Evolutionary conservation across 2,113 vertebrate species (phyloP), one percentile per base, ranked within the genome.

Genomic region (Meriones unguiculatus): DNA sequence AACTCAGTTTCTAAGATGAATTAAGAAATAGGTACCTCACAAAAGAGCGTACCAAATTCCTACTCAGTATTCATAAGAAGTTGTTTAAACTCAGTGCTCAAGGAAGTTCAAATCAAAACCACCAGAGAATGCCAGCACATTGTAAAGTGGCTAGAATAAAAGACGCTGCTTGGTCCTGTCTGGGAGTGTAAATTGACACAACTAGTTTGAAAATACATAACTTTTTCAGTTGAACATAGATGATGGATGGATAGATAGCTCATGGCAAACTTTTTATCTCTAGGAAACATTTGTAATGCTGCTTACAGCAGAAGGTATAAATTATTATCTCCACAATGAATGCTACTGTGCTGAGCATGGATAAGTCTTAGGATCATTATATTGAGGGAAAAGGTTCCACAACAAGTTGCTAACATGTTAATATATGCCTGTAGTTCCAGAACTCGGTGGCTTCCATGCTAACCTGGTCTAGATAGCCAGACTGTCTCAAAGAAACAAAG

Each of bases 101-200:
- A 72, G 30, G 97, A 94, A 94, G 85, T 93, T 85, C 32, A 89
- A 57, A 92, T 91, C 72, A 80, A 87, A 96, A 89, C 22, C 46
- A 50, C 32, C 20, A 50, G 64, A 18, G 50, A 94, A 25, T n/a
- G 12, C 32, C 65, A 67, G 4, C n/a, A 50, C 41, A 50, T 41
- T 25, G 41, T 77, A 2, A 77, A 91, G 52, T 54, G 67, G 24
- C 87, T 89, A 54, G 93, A 91, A 90, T 46, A 46, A 46, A 46
- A 46, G 46, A 46, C 46, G 5, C 46, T 46, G 46, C 46, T 46
- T 46, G 46, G 46, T 46, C 46, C 46, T 46, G 46, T 46, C 46
- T 46, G 46, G 46, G 46, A 46, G 46, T 46, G 46, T 89, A n/a
- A 67, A 67, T 86, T 80, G 77, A 35, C 70, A 69, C 15, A 85